Evolutionary conservation across 2,888 invertebrate species (phyloP), one percentile per base, ranked within the genome.

Genomic region (Drosophila hawaiiensis): DNA sequence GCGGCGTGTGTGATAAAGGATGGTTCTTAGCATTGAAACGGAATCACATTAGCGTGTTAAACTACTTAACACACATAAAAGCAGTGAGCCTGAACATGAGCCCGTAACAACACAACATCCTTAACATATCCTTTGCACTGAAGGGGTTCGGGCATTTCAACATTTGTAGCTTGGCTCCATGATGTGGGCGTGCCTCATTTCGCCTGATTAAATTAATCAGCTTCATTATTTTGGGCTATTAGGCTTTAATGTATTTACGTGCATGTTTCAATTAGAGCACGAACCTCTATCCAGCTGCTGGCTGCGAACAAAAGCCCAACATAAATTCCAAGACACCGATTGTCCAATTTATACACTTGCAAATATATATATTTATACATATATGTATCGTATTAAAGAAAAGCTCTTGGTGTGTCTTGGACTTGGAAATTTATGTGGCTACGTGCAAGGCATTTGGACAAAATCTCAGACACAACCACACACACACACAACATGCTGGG

Each of bases 151-250:
- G 33, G n/a, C n/a, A 19, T 39, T 39, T 28, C 16, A 28, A 0
- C 55, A n/a, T 28, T 39, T 25, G 39, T 29, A 37, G 53, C 71
- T 49, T 74, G 60, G 68, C 19, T 10, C 31, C 53, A 53, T 37
- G 39, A 55, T 55, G 28, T 47, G 52, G 68, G 69, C 73, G 76
- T 65, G 55, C 35, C 74, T 56, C 86, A 68, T 85, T 82, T 66
- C 74, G 76, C 58, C 80, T 82, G 80, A 87, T 91, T 90, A 80
- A 89, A 90, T 87, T 87, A 89, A 91, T 82, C 91, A 80, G 84
- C 82, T 76, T 91, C 91, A 89, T 87, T 91, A 91, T 84, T 81
- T 80, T 70, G 74, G 74, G 84, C 84, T 74, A 75, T 76, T 88
- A 64, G 76, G 88, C 71, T 73, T 90, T 90, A 86, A 90, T 86